Conservation (phyloP, 2,888 invertebrate species). For the Unio pictorum region DNA sequence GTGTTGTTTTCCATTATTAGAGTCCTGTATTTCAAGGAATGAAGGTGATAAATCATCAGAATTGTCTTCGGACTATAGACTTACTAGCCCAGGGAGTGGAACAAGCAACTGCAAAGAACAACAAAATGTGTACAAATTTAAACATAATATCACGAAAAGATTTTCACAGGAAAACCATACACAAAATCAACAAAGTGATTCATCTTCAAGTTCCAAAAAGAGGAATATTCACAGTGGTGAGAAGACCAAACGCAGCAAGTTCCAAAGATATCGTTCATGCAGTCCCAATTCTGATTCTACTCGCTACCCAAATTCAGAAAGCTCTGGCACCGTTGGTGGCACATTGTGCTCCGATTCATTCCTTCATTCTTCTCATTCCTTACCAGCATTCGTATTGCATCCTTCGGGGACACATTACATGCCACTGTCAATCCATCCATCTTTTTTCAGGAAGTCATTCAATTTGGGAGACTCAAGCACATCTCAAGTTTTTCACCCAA, state of each 20-base stretch:
- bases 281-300: constrained; percentile 35
- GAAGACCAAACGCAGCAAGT: constrained; percentile 29
- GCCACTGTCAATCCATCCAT: constrained; percentile 76
- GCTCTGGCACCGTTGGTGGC: constrained; percentile 31
- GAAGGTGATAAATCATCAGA: no score
- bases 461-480: constrained; percentile 15
- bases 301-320: constrained; percentile 39
- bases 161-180: constrained; percentile 75
- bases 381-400: constrained; percentile 92
- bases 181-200: constrained; percentile 33
- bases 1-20: no score
- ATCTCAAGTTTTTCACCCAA: constrained; percentile 60
- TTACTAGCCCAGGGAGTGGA: constrained; percentile 6
- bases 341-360: constrained; percentile 8
- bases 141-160: constrained; percentile 92
- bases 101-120: constrained; percentile 16
- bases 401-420: constrained; percentile 91
- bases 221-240: constrained; percentile 21
- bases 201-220: constrained; percentile 38
- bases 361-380: constrained; percentile 23
- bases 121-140: constrained; percentile 84
- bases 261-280: constrained; percentile 22
- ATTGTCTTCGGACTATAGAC: constrained; percentile 7
- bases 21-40: no score
- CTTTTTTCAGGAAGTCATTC: constrained; percentile 71